Conservation (phyloP, 2,113 vertebrate species). For the Oxyruncus cristatus region DNA sequence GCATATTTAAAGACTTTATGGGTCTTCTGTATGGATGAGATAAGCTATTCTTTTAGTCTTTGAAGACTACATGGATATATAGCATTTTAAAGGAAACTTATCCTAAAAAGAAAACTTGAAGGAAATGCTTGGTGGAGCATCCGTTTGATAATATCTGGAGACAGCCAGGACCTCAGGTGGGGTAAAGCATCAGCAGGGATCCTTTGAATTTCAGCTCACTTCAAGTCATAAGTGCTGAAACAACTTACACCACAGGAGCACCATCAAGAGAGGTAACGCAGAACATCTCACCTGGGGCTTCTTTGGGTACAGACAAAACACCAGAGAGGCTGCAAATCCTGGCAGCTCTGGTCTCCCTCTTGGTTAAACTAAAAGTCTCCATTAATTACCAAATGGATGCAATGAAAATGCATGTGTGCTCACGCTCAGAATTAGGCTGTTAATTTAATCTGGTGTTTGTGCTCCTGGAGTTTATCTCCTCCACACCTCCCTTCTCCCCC, state of each 20-base stretch:
- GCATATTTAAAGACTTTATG: neutral
- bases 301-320: neutral
- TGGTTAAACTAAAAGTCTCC: neutral
- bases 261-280: neutral
- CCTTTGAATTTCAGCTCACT: neutral
- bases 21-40: neutral
- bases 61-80: neutral
- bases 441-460: slow-evolving; percentile 26
- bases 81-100: neutral
- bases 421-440: neutral
- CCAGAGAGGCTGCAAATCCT: neutral
- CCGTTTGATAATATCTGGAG: neutral
- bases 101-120: neutral
- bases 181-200: neutral
- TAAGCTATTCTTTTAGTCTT: neutral
- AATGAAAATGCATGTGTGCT: neutral
- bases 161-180: neutral
- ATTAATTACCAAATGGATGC: neutral
- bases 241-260: neutral
- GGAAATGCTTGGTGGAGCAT: neutral
- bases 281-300: neutral
- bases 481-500: neutral
- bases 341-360: neutral
- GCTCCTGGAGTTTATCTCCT: neutral
- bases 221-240: neutral